Conservation (phyloP, 1,140 invertebrate species). For the Bombyx mori region ASM3026992v2 NC_085131.1:10834001-10834500, state of each 20-base stretch:
- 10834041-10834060: slow-evolving; percentile 37
- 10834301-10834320: slow-evolving; percentile 32
- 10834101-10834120: slow-evolving; percentile 36
- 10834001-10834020: slow-evolving; percentile 48
- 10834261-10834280: slow-evolving; percentile 46
- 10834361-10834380: too few species aligned
- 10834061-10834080: slow-evolving; percentile 43
- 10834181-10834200: slow-evolving; percentile 26
- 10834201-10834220: slow-evolving; percentile 40
- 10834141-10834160: slow-evolving; percentile 44
- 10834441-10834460: slow-evolving; percentile 36
- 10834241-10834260: slow-evolving; percentile 50
- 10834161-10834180: slow-evolving; percentile 27
- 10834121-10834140: slow-evolving; percentile 42
- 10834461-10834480: slow-evolving; percentile 26
- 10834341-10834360: background rate
- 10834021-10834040: slow-evolving; percentile 42
- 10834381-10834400: too few species aligned
- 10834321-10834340: slow-evolving; percentile 34
- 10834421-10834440: slow-evolving; percentile 34
- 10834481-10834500: slow-evolving; percentile 12
- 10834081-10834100: slow-evolving; percentile 43
- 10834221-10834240: slow-evolving; percentile 43
- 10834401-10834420: too few species aligned
- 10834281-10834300: slow-evolving; percentile 27